Percentiles rank a stretch among this genome's conserved stretches.
Conservation (phyloP, 2,797 vertebrate genomes). For the Sebastes iracundus region DNA sequence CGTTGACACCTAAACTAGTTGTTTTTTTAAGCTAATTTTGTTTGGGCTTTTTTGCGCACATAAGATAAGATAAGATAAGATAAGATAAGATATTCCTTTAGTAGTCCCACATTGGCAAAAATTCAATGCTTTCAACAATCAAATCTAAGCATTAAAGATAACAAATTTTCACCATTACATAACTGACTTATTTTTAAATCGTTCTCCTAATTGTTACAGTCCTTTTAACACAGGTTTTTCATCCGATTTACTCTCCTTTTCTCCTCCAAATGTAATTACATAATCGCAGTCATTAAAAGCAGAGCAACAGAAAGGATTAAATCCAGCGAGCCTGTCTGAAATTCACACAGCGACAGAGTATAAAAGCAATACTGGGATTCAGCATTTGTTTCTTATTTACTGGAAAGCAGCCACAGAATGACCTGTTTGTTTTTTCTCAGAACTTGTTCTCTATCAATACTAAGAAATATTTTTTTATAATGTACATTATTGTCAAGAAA, state of each 20-base stretch:
- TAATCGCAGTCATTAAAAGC: constrained; percentile 32
- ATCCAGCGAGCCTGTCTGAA: background rate
- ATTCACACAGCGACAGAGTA: background rate
- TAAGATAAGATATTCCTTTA: too few relatives aligned
- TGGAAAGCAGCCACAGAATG: background rate
- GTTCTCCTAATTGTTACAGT: background rate
- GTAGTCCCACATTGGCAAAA: too few relatives aligned
- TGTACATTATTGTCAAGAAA: background rate
- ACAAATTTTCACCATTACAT: background rate
- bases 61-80: too few relatives aligned
- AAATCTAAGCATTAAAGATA: background rate
- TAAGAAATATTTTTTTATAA: background rate
- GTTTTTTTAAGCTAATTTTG: too few relatives aligned
- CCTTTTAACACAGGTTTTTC: background rate
- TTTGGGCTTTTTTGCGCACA: too few relatives aligned
- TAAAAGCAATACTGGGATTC: background rate
- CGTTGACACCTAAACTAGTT: background rate
- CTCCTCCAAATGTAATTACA: constrained; percentile 18
- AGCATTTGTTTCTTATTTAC: background rate
- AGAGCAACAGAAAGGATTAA: constrained; percentile 8
- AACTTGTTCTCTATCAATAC: background rate
- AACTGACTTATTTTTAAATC: background rate
- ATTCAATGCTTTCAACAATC: background rate
- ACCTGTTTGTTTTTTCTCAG: background rate
- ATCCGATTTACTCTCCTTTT: background rate